phyloP scores from a whole-genome alignment of 2,888 invertebrate genomes.

The Marronus borbonicus region DNA sequence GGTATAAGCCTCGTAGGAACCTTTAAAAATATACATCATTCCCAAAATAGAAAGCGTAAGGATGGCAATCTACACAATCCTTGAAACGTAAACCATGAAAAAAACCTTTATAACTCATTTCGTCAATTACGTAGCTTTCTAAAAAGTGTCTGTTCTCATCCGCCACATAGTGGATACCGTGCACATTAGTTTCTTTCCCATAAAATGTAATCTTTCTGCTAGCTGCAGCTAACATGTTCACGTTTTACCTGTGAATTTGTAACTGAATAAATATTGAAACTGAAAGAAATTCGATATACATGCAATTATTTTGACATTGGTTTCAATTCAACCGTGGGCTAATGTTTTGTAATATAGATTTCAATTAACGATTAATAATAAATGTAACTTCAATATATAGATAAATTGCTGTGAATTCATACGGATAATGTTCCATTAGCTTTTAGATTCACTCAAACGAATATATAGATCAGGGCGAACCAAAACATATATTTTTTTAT shows the following conservation, averaged over 20 bases:
- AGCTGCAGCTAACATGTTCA: not conserved
- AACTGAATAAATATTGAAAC: not conserved
- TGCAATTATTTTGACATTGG: not conserved
- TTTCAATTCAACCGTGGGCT: not conserved
- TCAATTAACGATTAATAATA: constrained; percentile 15
- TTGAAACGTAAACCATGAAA: constrained; percentile 60
- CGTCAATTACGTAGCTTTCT: constrained; percentile 59
- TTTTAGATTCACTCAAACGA: not conserved
- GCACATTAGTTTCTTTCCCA: constrained; percentile 64
- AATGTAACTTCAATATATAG: not conserved
- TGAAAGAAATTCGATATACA: not conserved
- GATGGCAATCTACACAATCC: constrained; percentile 74
- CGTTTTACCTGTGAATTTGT: not conserved
- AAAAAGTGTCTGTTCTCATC: constrained; percentile 59
- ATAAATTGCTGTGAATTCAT: not conserved
- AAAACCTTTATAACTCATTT: not conserved
- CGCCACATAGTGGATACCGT: constrained; percentile 65
- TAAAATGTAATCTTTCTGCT: constrained; percentile 59
- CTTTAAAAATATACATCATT: constrained; percentile 70
- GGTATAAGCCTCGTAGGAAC: constrained; percentile 73
- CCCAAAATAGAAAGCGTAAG: constrained; percentile 70
- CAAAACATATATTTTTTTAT: too few relatives aligned
- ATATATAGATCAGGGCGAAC: not conserved
- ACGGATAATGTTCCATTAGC: constrained; percentile 14
- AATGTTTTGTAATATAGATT: constrained; percentile 16